Base-by-base conservation (phyloP, 2,797 vertebrate species). In the Gallinago stenura region DNA sequence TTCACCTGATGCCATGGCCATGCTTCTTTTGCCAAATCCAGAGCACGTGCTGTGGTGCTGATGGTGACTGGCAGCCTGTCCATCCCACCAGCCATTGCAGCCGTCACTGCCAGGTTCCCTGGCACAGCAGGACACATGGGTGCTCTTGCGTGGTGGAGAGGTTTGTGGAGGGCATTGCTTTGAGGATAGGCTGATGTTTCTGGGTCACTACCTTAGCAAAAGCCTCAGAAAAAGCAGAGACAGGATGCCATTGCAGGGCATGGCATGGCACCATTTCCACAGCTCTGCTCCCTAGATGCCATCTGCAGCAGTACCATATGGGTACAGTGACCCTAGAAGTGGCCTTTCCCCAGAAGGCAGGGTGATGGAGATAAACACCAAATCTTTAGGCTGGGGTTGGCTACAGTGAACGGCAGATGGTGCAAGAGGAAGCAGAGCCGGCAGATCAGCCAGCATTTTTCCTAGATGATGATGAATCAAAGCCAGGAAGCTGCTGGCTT, bases 401-500 rank as follows among this genome's bases (percentile, higher is more conserved):
- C 85, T 45, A 4, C 69, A n/a, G 7, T 30, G 82, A 81, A 77
- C 31, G 2, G 90, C 88, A 92, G 92, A 83, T 31, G 15, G 91
- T 87, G 91, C 93, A 92, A 87, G 83, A 89, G 70, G 62, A 79
- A 89, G 46, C 28, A 62, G 3, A 88, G 83, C 75, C 17, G 8
- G 56, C 83, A 92, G 83, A 90, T 82, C 78, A 84, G 89, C 77
- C 80, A 89, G 58, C 22, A 7, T 81, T 96, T 93, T 95, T 95
- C 93, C 86, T 96, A 89, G 93, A 93, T 87, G 66, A 84, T 89
- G 78, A 51, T 56, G 66, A 80, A 90, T 64, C 83, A 77, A 96
- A 84, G 92, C 92, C 90, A 95, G n/a, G 2, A 4, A 87, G 64
- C 62, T 96, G 58, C 90, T 97, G 92, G 94, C 93, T 92, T 64